A percentile compares a stretch with the other conserved stretches of the same genome.
Conservation (phyloP, 2,797 vertebrate species). For the Echeneis naucrates region DNA sequence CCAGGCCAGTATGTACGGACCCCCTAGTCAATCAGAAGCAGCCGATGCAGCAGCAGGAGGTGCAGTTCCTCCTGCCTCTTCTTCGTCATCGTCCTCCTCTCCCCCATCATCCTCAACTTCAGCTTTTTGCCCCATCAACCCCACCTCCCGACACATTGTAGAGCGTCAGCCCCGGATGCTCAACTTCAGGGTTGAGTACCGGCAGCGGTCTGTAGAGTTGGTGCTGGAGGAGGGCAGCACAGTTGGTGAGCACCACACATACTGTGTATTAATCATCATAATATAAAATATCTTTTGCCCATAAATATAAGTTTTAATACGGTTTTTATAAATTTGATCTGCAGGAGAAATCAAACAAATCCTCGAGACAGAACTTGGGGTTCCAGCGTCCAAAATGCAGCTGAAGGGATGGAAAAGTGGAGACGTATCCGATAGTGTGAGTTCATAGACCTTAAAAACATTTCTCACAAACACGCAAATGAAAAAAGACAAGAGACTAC, state of each 20-base stretch:
- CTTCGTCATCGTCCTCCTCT: constrained; percentile 88
- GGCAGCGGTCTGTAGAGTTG: constrained; percentile 94
- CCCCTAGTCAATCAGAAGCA: constrained; percentile 85
- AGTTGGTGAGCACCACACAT: constrained; percentile 89
- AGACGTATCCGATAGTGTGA: constrained; percentile 96
- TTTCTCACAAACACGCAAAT: background rate
- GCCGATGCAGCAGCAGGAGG: constrained; percentile 77
- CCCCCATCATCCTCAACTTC: constrained; percentile 87
- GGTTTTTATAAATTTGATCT: constrained; percentile 54
- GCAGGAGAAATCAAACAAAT: constrained; percentile 96
- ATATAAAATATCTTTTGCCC: constrained; percentile 34
- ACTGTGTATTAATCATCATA: background rate
- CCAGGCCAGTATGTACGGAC: constrained; percentile 88
- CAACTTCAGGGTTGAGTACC: constrained; percentile 97
- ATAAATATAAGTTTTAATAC: constrained; percentile 3
- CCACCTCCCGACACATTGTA: constrained; percentile 92
- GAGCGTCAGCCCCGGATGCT: constrained; percentile 97
- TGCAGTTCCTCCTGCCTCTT: constrained; percentile 77
- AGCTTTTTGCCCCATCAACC: constrained; percentile 91
- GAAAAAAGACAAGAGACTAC: background rate
- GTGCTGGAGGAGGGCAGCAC: constrained; percentile 95
- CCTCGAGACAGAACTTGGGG: constrained; percentile 95
- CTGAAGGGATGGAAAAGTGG: constrained; percentile 98
- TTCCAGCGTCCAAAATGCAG: constrained; percentile 97
- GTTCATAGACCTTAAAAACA: constrained; percentile 66